phyloP scores from a whole-genome alignment of 2,113 vertebrate species.

The Thinocorus orbignyianus region DNA sequence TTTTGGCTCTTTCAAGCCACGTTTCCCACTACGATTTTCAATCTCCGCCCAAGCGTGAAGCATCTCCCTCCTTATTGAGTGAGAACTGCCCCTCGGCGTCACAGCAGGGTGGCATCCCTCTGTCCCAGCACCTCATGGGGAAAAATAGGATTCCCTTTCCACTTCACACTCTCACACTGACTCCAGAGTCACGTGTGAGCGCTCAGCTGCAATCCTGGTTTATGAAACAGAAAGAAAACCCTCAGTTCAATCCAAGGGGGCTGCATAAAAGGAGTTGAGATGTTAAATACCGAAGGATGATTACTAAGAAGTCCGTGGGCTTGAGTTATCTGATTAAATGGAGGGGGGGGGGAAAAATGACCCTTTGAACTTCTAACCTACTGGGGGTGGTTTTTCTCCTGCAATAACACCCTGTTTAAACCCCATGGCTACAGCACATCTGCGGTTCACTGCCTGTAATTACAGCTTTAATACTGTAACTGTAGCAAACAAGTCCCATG shows the following conservation, averaged over 20 bases:
- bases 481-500: constrained; percentile 68
- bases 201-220: not conserved
- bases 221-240: not conserved
- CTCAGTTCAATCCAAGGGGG: not conserved
- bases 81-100: not conserved
- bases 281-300: constrained; percentile 25
- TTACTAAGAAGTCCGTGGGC: constrained; percentile 22
- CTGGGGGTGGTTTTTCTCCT: constrained; percentile 67
- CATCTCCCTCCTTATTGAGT: not conserved
- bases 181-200: not conserved
- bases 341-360: constrained; percentile 39
- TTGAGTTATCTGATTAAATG: constrained; percentile 37
- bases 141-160: not conserved
- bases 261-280: not conserved
- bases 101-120: not conserved
- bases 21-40: not conserved
- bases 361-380: constrained; percentile 75
- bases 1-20: not conserved
- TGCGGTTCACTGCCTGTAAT: constrained; percentile 77
- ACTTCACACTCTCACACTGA: not conserved
- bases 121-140: not conserved
- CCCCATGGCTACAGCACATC: constrained; percentile 61
- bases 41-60: not conserved
- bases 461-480: constrained; percentile 74
- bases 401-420: constrained; percentile 62